phyloP scores from a whole-genome alignment of 2,888 invertebrate genomes.

The Pheosia tremula region DNA sequence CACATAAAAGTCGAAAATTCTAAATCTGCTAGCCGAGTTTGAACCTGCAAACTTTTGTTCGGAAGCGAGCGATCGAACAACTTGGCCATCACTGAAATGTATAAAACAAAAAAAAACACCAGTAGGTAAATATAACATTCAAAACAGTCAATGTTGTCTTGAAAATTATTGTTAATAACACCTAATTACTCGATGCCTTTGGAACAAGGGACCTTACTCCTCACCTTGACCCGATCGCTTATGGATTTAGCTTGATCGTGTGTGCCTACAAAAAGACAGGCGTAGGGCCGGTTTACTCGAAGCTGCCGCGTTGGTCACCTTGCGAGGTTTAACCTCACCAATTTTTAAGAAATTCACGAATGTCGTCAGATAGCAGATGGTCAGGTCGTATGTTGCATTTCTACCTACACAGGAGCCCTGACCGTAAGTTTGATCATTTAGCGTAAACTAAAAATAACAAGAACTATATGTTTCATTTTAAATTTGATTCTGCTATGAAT shows the following conservation, averaged over 20 bases:
- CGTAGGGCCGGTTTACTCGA: slow-evolving; percentile 16
- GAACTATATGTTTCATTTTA: no score
- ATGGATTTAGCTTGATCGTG: slow-evolving; percentile 1
- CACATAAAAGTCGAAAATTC: no score
- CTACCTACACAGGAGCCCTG: slow-evolving; percentile 21
- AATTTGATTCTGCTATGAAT: not conserved
- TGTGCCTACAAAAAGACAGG: slow-evolving; percentile 15
- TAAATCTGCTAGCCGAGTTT: no score
- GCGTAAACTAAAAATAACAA: not conserved
- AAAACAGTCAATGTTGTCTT: not conserved
- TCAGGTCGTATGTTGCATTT: slow-evolving; percentile 21
- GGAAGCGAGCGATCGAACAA: no score
- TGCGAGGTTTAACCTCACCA: slow-evolving; percentile 21
- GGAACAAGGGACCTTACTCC: slow-evolving; percentile 6
- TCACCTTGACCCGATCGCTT: slow-evolving; percentile 21
- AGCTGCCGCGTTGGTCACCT: slow-evolving; percentile 23
- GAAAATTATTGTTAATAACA: not conserved
- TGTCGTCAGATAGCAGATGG: slow-evolving; percentile 36
- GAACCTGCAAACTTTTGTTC: no score
- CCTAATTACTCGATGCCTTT: not conserved
- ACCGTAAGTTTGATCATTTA: slow-evolving; percentile 19
- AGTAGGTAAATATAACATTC: not conserved
- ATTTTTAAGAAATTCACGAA: slow-evolving; percentile 25
- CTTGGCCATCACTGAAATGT: no score
- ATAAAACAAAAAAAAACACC: no score